phyloP scores from a whole-genome alignment of 2,888 invertebrate genomes.

The Cerceris rybyensis region DNA sequence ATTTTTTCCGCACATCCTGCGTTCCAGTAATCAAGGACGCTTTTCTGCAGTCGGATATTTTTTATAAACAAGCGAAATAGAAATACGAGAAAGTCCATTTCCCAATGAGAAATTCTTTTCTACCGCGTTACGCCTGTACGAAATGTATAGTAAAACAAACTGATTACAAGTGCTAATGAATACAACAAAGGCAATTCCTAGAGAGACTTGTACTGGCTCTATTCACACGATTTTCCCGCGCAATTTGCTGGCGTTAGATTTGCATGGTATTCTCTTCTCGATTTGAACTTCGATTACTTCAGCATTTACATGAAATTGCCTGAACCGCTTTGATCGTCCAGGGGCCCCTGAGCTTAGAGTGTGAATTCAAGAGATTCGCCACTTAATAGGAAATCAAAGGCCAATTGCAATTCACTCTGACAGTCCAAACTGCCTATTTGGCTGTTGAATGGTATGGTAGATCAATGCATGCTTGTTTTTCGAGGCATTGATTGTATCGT shows the following conservation, averaged over 20 bases:
- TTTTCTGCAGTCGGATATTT: no score
- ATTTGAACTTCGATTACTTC: conserved; percentile 36
- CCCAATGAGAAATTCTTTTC: no score
- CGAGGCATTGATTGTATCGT: not conserved
- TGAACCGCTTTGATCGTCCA: conserved; percentile 48
- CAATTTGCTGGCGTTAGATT: conserved; percentile 1
- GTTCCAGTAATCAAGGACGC: no score
- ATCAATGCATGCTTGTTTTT: conserved; percentile 10
- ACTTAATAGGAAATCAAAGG: conserved; percentile 48
- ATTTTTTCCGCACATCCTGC: no score
- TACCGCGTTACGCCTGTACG: no score
- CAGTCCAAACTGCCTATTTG: conserved; percentile 21
- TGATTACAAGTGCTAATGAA: no score
- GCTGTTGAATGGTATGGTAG: not conserved
- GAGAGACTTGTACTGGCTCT: no score
- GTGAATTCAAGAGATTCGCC: conserved; percentile 24
- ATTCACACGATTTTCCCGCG: not conserved
- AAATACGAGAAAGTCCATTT: no score
- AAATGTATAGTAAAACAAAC: no score
- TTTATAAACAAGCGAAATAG: no score
- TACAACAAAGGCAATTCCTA: no score
- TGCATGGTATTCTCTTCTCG: conserved; percentile 1
- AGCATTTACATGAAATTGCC: conserved; percentile 60
- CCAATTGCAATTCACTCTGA: conserved; percentile 35
- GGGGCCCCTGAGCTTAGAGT: conserved; percentile 27